These are phyloP conservation scores for Ploceus nigricollis DNA, from an alignment of 2,113 vertebrate genomes.

Conservation along the genomic window DNA sequence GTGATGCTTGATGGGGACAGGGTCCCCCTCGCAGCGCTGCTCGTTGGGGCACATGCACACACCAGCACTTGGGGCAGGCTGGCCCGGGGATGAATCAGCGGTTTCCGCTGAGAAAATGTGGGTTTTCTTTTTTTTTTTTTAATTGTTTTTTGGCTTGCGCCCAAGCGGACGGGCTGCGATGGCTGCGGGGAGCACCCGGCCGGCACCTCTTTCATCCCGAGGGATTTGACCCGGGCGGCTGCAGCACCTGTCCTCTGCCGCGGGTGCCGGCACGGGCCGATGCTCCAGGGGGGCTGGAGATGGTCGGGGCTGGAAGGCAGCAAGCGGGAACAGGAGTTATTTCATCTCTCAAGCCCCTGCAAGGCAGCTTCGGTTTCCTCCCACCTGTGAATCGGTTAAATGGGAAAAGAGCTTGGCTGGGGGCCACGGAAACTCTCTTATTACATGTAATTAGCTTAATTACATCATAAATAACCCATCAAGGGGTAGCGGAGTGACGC, in stretches of 20 bases:
- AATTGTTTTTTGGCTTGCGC: neutral
- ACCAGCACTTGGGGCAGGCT: neutral
- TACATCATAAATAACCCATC: slow-evolving; percentile 74
- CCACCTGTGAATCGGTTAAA: slow-evolving; percentile 70
- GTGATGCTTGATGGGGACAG: accelerated
- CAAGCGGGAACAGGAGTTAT: neutral
- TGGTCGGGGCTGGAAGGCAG: neutral
- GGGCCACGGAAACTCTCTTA: slow-evolving; percentile 66
- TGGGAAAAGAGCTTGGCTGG: slow-evolving; percentile 68
- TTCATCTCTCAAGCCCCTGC: slow-evolving; percentile 14
- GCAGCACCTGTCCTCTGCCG: neutral
- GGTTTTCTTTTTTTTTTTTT: neutral
- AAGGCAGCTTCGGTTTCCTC: slow-evolving; percentile 42
- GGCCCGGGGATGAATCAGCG: slow-evolving; percentile 22
- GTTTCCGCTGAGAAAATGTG: neutral
- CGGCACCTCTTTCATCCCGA: neutral
- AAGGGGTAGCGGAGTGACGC: slow-evolving; percentile 65
- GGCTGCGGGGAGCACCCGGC: neutral
- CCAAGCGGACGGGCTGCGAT: neutral
- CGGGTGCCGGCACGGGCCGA: neutral
- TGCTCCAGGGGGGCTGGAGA: neutral
- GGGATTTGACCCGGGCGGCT: neutral
- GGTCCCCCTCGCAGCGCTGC: neutral
- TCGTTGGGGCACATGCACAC: neutral
- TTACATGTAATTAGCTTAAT: slow-evolving; percentile 75